These are phyloP conservation scores for Montipora foliosa DNA, from an alignment of 64 coral and sea anemone genomes.

Conservation along the genomic window DNA sequence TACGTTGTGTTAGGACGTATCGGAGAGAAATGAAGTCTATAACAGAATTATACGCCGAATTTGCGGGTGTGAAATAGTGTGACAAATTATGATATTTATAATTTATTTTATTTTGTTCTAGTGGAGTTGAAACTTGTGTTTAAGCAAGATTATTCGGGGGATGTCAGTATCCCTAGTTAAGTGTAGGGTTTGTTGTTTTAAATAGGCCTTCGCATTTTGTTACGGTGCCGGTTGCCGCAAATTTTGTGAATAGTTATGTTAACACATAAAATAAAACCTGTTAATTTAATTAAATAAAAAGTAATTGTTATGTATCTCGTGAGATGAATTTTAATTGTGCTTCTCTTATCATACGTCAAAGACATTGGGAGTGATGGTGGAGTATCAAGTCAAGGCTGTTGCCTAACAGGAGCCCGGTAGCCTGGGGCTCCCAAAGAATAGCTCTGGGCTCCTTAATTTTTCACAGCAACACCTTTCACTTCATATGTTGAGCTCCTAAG, in stretches of 20 bases:
- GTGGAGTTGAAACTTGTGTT: background rate
- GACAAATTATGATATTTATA: conserved; percentile 28
- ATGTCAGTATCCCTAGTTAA: background rate
- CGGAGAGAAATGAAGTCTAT: background rate
- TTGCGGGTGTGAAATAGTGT: background rate
- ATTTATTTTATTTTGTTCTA: conserved; percentile 23
- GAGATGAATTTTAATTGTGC: background rate
- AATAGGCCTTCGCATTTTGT: background rate
- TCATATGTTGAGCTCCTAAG: too few relatives aligned
- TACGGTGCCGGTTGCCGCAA: conserved; percentile 18
- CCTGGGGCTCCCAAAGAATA: too few relatives aligned
- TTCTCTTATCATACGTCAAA: background rate
- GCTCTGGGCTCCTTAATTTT: too few relatives aligned
- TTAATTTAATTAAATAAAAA: conserved; percentile 1
- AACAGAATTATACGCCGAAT: background rate
- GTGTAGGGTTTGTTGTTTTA: conserved; percentile 25
- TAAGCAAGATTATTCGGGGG: background rate
- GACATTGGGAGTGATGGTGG: too few relatives aligned
- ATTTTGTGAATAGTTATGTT: background rate
- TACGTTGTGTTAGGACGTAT: background rate
- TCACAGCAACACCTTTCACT: too few relatives aligned
- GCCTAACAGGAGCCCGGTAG: too few relatives aligned
- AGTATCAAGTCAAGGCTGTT: too few relatives aligned
- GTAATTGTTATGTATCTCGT: background rate
- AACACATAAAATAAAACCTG: conserved; percentile 3